Conservation (phyloP, 37 sponge, comb jelly and placozoan genomes). For the Haliclona indistincta region DNA sequence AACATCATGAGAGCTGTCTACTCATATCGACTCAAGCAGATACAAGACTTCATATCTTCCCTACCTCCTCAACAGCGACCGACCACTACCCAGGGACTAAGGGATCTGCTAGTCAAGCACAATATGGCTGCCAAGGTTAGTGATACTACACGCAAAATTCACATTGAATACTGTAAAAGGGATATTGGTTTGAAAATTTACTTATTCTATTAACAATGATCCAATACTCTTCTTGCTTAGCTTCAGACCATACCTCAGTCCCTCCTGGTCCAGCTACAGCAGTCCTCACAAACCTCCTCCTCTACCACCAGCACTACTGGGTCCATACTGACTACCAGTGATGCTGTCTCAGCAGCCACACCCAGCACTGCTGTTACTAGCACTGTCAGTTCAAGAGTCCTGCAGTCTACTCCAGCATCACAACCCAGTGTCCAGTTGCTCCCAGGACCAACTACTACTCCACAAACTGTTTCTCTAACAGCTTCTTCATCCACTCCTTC, state of each 20-base stretch:
- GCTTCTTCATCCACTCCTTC: neutral
- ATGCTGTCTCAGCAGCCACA: neutral
- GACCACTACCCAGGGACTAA: slow-evolving; percentile 31
- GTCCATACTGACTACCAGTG: no score
- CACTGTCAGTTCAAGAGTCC: neutral
- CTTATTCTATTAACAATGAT: no score
- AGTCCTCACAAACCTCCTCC: no score
- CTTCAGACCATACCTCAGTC: no score
- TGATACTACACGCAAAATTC: neutral
- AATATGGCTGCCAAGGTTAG: slow-evolving; percentile 11
- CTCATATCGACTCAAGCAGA: slow-evolving; percentile 6
- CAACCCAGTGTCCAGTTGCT: neutral
- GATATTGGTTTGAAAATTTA: no score
- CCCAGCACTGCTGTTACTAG: neutral
- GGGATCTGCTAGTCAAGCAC: slow-evolving; percentile 32
- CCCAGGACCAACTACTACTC: neutral
- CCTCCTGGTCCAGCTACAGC: no score
- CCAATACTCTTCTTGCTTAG: no score
- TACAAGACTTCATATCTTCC: slow-evolving; percentile 32
- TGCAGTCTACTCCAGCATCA: no score
- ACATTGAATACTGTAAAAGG: neutral
- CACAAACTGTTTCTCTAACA: neutral
- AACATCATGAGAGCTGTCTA: neutral
- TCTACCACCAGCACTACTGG: no score
- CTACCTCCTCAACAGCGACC: slow-evolving; percentile 48